Evolutionary conservation across 2,797 vertebrate species (phyloP).

Genomic region (Peromyscus attwateri): DNA sequence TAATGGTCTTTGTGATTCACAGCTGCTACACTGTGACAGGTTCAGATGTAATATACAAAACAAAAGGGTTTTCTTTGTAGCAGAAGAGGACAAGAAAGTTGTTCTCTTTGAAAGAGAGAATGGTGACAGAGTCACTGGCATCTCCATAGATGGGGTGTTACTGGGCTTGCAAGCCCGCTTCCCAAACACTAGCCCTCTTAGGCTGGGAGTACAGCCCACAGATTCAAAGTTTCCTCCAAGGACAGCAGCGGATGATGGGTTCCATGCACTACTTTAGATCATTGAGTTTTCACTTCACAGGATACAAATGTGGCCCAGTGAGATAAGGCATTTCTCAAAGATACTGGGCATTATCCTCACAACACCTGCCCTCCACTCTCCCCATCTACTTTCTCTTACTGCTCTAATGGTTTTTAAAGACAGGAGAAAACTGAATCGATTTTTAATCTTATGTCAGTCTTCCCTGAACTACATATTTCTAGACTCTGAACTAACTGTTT

Average conservation of each 20-base stretch:
- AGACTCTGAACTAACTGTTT: not conserved
- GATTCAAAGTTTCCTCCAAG: not conserved
- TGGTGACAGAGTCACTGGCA: not conserved
- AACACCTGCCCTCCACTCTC: not conserved
- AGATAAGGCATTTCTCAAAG: not conserved
- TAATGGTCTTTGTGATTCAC: slow-evolving; percentile 77
- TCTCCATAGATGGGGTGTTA: not conserved
- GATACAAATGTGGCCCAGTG: not conserved
- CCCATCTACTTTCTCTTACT: not conserved
- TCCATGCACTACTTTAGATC: not conserved
- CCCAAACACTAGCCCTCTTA: not conserved
- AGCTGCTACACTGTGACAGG: slow-evolving; percentile 27
- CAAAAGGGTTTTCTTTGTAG: slow-evolving; percentile 47
- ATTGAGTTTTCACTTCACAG: not conserved
- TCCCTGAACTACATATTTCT: slow-evolving; percentile 5
- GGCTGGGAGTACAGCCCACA: not conserved
- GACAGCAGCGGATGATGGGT: not conserved
- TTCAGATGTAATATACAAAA: slow-evolving; percentile 56
- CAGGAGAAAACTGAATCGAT: not conserved
- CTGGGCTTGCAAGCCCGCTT: slow-evolving; percentile 29
- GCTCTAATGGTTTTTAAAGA: not conserved
- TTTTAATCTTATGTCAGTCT: not conserved
- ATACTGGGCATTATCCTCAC: not conserved
- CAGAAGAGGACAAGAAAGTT: slow-evolving; percentile 39
- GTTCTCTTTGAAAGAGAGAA: slow-evolving; percentile 27